phyloP scores from a whole-genome alignment of 2,888 invertebrate species.

The Conomelus anceps region DNA sequence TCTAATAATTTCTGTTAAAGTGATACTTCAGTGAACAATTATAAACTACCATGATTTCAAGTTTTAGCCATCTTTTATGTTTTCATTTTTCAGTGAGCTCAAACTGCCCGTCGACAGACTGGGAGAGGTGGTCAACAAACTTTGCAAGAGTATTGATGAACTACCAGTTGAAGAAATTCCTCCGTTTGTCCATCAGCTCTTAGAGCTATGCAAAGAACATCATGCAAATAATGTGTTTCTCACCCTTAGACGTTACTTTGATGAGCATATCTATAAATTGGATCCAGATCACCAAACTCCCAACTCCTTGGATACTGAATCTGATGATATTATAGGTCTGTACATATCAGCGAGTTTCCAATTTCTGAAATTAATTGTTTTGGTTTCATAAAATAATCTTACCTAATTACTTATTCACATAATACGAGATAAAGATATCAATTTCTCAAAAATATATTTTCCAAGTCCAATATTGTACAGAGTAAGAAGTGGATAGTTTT shows the following conservation, averaged over 20 bases:
- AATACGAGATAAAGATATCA: too few relatives aligned
- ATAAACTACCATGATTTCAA: not conserved
- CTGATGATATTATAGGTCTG: conserved; percentile 25
- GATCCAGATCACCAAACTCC: conserved; percentile 15
- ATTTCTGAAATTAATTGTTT: not conserved
- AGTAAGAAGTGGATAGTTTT: too few relatives aligned
- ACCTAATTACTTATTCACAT: too few relatives aligned
- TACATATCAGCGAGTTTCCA: not conserved
- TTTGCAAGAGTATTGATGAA: conserved; percentile 53
- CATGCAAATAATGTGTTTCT: conserved; percentile 45
- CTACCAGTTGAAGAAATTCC: conserved; percentile 57
- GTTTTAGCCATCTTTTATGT: too few relatives aligned
- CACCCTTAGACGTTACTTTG: conserved; percentile 48
- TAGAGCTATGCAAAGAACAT: conserved; percentile 50
- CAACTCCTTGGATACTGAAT: conserved; percentile 3
- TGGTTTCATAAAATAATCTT: too few relatives aligned
- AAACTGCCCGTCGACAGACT: conserved; percentile 53
- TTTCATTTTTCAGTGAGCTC: conserved; percentile 48
- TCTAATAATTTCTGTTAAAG: not conserved
- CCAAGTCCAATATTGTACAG: too few relatives aligned
- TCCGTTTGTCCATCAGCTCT: conserved; percentile 57
- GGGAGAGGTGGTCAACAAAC: conserved; percentile 53
- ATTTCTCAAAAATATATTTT: too few relatives aligned
- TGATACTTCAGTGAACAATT: not conserved
- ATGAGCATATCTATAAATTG: conserved; percentile 32